A percentile compares a stretch with the other conserved stretches of the same genome.
phyloP scores from a whole-genome alignment of 2,113 vertebrate species.

The Ammodytes marinus region DNA sequence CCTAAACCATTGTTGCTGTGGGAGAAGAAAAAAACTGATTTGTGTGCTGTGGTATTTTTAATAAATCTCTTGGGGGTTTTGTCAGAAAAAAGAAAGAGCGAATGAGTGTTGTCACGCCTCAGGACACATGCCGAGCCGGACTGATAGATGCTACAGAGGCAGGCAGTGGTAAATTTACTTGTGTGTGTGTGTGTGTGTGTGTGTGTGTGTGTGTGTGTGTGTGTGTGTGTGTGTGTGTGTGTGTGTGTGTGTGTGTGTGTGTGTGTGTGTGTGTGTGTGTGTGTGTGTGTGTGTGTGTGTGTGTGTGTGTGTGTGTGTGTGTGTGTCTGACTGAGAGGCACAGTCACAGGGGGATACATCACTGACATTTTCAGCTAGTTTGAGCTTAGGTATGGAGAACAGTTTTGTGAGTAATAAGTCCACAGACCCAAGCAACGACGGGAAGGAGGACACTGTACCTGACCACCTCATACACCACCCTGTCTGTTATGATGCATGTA shows the following conservation, averaged over 20 bases:
- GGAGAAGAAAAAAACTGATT: conserved; percentile 22
- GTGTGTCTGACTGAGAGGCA: conserved; percentile 40
- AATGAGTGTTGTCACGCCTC: conserved; percentile 72
- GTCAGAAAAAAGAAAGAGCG: conserved; percentile 64
- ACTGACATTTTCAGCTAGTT: conserved; percentile 43
- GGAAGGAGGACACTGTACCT: neutral
- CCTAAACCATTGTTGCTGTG: conserved; percentile 33
- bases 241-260: too few species aligned
- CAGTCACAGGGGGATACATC: conserved; percentile 34
- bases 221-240: too few species aligned
- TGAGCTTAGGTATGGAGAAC: conserved; percentile 47
- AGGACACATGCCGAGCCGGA: conserved; percentile 61
- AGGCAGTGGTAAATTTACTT: conserved; percentile 71
- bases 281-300: too few species aligned
- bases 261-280: too few species aligned
- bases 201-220: conserved; percentile 1
- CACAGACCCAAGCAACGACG: neutral
- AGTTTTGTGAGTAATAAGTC: conserved; percentile 51
- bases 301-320: conserved; percentile 35
- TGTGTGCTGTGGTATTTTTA: conserved; percentile 62
- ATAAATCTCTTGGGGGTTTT: conserved; percentile 72
- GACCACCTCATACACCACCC: neutral
- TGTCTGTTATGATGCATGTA: conserved; percentile 2
- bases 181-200: conserved; percentile 44
- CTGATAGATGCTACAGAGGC: conserved; percentile 64